These are phyloP conservation scores for Oryzias sinensis DNA, from an alignment of 2,797 vertebrate species.

Conservation along the genomic window DNA sequence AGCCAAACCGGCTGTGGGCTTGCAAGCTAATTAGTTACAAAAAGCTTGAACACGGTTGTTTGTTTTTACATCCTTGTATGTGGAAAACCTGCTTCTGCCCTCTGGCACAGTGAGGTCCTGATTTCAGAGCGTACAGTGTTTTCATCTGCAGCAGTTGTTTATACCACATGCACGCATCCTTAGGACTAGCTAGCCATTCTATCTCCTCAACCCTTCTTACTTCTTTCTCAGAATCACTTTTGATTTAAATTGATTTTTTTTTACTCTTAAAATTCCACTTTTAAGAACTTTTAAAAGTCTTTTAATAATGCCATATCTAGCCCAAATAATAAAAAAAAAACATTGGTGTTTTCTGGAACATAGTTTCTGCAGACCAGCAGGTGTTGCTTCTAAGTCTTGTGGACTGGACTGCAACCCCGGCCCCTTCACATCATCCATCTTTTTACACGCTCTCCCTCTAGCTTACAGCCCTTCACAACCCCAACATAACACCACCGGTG, in stretches of 20 bases:
- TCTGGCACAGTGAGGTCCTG: constrained; percentile 35
- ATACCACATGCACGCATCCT: constrained; percentile 27
- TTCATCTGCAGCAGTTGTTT: constrained; percentile 25
- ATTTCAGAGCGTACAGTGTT: constrained; percentile 33
- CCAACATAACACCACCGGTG: too few relatives aligned
- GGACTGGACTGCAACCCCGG: too few relatives aligned
- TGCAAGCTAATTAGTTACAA: constrained; percentile 59
- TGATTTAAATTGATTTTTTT: constrained; percentile 35
- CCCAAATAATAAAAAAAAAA: too few relatives aligned
- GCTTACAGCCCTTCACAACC: too few relatives aligned
- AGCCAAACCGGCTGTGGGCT: constrained; percentile 27
- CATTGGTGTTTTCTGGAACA: too few relatives aligned
- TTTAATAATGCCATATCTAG: constrained; percentile 2
- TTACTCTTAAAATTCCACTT: constrained; percentile 33
- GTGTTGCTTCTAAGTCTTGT: too few relatives aligned
- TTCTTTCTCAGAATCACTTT: constrained; percentile 40
- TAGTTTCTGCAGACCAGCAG: too few relatives aligned
- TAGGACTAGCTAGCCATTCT: constrained; percentile 24
- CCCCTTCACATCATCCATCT: too few relatives aligned
- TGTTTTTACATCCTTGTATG: constrained; percentile 39
- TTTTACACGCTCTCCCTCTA: too few relatives aligned
- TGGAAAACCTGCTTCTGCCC: constrained; percentile 43
- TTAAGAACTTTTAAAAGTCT: not conserved
- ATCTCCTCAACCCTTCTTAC: constrained; percentile 29
- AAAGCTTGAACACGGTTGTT: constrained; percentile 53